Evolutionary conservation across 1,140 invertebrate species (phyloP), one percentile per base, ranked within the genome.

Genomic region (Leucophenga varia): DNA sequence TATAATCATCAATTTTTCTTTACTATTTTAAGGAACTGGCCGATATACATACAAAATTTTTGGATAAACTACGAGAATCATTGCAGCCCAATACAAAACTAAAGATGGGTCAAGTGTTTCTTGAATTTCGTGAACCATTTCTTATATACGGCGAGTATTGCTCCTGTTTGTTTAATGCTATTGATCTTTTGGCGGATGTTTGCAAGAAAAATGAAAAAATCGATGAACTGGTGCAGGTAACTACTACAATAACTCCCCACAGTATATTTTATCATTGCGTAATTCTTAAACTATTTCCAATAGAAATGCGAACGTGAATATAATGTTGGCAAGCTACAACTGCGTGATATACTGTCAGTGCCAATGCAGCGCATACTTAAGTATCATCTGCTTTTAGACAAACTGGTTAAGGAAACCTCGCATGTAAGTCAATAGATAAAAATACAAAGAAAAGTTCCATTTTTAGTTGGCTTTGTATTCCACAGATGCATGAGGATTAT

Each of bases 311-410:
- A 97, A 77, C 85, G 88, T 59, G 86, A 91, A 72, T 93, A 93
- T 49, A 97, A 95, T 77, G 91, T 95, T 61, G 93, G 93, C 12
- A 91, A 93, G 74, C 95, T 98, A 68, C 91, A 95, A 76, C 77
- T 99, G 42, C 80, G 93, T 21, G 95, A 98, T 76, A 88, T 98
- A 39, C 75, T 99, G 6, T 93, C 93, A 20, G 93, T 99, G 22
- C 96, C 96, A 4, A 97, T 99, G 93, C 96, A 99, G 78, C 79
- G 96, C 72, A 88, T 99, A 49, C 82, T 98, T 19, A 98, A 98
- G 70, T 99, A 99, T 77, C 95, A 97, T 76, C 79, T 99, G 34
- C 77, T 99, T 20, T 77, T 95, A 19, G 85, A 95, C 73, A 97
- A 97, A 78, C 77, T 98, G 17, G 86, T 97, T 5, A 91, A 93